phyloP scores from a whole-genome alignment of 1,140 invertebrate species.

The Drosophila oshimai region DNA sequence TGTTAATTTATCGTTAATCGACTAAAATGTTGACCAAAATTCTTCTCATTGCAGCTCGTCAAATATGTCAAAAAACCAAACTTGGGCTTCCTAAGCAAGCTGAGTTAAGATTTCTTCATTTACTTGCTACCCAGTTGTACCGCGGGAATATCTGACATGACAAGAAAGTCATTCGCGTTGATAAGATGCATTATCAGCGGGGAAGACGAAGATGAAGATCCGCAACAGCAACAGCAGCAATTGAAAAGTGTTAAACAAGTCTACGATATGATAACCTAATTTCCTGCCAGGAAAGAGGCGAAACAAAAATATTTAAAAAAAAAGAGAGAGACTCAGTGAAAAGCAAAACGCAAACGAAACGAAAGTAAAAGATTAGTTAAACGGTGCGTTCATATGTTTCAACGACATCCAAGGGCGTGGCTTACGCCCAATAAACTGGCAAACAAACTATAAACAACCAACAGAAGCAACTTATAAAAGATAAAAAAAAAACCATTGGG shows the following conservation, averaged over 20 bases:
- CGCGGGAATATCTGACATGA: conserved; percentile 55
- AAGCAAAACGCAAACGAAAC: conserved; percentile 40
- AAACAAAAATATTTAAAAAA: conserved; percentile 10
- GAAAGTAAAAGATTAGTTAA: conserved; percentile 60
- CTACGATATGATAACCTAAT: conserved; percentile 82
- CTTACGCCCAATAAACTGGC: conserved; percentile 31
- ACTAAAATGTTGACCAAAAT: not conserved
- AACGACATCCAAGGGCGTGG: conserved; percentile 67
- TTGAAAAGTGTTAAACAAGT: conserved; percentile 78
- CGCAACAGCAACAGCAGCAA: conserved; percentile 59
- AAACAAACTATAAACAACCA: conserved; percentile 36
- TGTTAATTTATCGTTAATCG: not conserved
- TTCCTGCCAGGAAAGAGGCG: conserved; percentile 42
- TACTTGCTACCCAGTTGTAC: not conserved
- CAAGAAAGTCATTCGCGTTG: conserved; percentile 61
- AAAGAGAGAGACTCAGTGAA: conserved; percentile 21
- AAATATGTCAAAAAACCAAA: conserved; percentile 21
- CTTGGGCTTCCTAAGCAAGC: not conserved
- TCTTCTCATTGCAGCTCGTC: conserved; percentile 9
- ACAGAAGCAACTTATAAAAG: conserved; percentile 10
- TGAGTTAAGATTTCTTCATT: conserved; percentile 19
- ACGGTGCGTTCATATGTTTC: conserved; percentile 66
- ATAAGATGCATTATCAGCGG: conserved; percentile 82
- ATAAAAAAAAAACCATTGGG: conserved; percentile 21
- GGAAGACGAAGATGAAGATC: conserved; percentile 82